Conservation (phyloP, 2,113 vertebrate genomes). For the Salvator merianae region DNA sequence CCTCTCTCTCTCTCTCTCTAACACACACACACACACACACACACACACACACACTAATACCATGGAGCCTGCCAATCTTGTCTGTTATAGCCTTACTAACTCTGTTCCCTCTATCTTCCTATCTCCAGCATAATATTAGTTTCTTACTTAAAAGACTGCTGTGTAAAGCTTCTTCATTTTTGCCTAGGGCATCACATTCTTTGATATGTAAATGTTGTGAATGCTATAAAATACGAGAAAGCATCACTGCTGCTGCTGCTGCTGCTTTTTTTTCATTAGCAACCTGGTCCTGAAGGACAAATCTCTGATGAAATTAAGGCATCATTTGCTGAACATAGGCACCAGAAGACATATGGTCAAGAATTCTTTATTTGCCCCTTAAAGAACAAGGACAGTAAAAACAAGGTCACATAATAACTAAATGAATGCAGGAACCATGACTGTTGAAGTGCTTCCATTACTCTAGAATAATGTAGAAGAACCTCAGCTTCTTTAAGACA, state of each 20-base stretch:
- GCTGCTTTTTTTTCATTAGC: too few relatives aligned
- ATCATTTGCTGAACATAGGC: neutral
- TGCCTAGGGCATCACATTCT: constrained; percentile 25
- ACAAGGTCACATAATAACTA: too few relatives aligned
- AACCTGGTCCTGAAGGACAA: constrained; percentile 18
- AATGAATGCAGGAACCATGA: too few relatives aligned
- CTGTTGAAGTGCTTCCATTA: neutral
- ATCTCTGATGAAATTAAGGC: neutral
- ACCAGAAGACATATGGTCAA: neutral
- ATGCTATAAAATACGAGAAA: constrained; percentile 37
- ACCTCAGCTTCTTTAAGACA: too few relatives aligned
- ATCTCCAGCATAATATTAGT: constrained; percentile 28
- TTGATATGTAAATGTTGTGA: constrained; percentile 42
- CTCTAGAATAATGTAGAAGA: neutral
- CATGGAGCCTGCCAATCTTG: neutral
- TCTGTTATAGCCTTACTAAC: constrained; percentile 6
- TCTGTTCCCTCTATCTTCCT: neutral
- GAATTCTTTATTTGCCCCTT: neutral
- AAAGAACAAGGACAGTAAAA: neutral
- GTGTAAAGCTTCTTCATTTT: neutral
- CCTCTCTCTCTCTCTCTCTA: too few relatives aligned
- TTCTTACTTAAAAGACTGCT: constrained; percentile 15
- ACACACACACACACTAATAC: neutral
- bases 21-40: too few relatives aligned
- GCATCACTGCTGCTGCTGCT: fast-evolving